Percentiles rank a stretch among this genome's conserved stretches.
These are phyloP conservation scores for Trissolcus basalis DNA, from an alignment of 1,140 invertebrate genomes.

Conservation along the genomic window DNA sequence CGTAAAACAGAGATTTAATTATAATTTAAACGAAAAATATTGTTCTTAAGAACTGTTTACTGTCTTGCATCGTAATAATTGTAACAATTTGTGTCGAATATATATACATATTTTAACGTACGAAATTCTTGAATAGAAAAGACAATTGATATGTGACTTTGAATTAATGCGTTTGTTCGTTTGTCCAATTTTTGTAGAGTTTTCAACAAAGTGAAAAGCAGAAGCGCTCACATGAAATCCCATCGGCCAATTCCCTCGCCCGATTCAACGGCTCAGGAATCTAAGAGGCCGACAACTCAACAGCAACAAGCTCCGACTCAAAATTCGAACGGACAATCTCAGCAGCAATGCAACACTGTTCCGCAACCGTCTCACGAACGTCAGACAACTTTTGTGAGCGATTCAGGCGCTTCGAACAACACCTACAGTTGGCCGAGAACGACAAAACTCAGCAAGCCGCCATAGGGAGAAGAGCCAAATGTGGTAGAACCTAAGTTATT, in stretches of 20 bases:
- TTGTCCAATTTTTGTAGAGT: slow-evolving; percentile 80
- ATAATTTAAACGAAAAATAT: too few relatives aligned
- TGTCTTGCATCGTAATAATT: too few relatives aligned
- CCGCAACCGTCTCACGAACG: slow-evolving; percentile 59
- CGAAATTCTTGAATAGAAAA: too few relatives aligned
- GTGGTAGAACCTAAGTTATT: slow-evolving; percentile 72
- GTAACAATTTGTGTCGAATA: too few relatives aligned
- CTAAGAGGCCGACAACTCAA: slow-evolving; percentile 66
- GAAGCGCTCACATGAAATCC: slow-evolving; percentile 98
- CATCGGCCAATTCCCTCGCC: slow-evolving; percentile 83
- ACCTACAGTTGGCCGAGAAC: slow-evolving; percentile 72
- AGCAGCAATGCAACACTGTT: slow-evolving; percentile 60
- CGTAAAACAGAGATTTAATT: too few relatives aligned
- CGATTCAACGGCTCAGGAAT: slow-evolving; percentile 75
- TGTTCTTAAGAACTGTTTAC: too few relatives aligned
- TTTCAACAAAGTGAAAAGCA: slow-evolving; percentile 98
- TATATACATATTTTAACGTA: too few relatives aligned
- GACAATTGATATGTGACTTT: not conserved
- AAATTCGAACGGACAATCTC: slow-evolving; percentile 56
- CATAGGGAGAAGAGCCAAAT: slow-evolving; percentile 69
- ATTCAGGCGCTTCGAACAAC: slow-evolving; percentile 56
- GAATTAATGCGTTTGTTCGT: not conserved
- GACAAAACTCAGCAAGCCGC: slow-evolving; percentile 72
- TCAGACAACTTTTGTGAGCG: slow-evolving; percentile 55
- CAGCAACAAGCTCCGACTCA: slow-evolving; percentile 57